Base-by-base conservation (phyloP, 2,113 vertebrate genomes). In the Chamaea fasciata region DNA sequence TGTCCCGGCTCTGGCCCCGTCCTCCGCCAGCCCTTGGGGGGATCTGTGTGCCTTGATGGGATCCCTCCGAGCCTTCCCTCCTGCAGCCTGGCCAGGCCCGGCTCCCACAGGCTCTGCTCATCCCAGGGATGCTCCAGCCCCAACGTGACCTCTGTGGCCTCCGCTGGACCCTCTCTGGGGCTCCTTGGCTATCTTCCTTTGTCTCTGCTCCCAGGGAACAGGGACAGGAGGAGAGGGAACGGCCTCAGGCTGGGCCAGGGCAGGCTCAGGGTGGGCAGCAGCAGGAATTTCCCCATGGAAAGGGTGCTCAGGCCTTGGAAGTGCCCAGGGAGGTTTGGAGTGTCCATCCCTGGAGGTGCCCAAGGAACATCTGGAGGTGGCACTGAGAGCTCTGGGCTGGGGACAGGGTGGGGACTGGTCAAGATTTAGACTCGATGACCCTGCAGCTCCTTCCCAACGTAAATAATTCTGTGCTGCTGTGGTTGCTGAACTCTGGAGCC, bases 351-450 rank as follows among this genome's bases (percentile, higher is more conserved):
- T 53, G 47, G 5, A 21, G 81, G 22, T 46, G 68, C 6, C 33
- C 33, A 3, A 4, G 80, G 31, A 24, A 35, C 0, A 0, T 2
- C 39, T 63, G 68, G 22, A 21, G 2, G 14, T 33, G 59, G 18
- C 57, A 55, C 69, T 46, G 0, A 11, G 52, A 0, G 70, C 52
- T 20, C 80, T 31, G 56, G 21, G 64, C 30, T 70, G 46, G 80
- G 67, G 56, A 53, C 44, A 44, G 0, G 44, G 13, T 22, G 35
- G 6, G 62, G 7, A 2, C 1, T 2, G 31, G 15, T 4, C 31
- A 26, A 4, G 31, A 50, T 30, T 22, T 19, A 14, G 28, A 5
- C 10, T 19, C 3, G 7, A 0, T 30, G 28, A 15, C 6, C 47
- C 49, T 60, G 55, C 10, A 69, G 39, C 5, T 6, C 8, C 20